A percentile compares a stretch with the other conserved stretches of the same genome.
Evolutionary conservation across 92 coral and sea anemone species (phyloP).

Genomic region (Zoanthus solanderi): DNA sequence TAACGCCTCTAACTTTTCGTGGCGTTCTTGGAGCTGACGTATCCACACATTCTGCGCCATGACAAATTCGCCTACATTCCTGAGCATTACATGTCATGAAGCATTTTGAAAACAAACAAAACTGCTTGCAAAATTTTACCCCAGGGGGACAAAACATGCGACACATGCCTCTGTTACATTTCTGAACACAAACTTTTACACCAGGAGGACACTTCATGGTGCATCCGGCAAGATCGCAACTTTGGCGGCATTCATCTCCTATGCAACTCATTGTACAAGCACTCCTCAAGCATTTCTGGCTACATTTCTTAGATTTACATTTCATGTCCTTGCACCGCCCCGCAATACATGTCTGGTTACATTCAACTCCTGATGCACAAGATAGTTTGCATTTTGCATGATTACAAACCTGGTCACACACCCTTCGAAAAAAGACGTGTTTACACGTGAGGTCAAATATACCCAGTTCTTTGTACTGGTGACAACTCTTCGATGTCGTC

Average conservation of each 20-base stretch:
- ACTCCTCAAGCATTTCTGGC: conserved; percentile 27
- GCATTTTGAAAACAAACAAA: conserved; percentile 33
- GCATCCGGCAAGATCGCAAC: conserved; percentile 37
- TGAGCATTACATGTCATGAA: conserved; percentile 32
- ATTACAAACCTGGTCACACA: conserved; percentile 41
- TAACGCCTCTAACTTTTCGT: not conserved
- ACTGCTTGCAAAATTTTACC: conserved; percentile 25
- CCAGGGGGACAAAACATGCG: conserved; percentile 20
- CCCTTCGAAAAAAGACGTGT: not conserved
- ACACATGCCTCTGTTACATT: conserved; percentile 42
- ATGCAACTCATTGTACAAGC: conserved; percentile 29
- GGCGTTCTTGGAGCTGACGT: not conserved
- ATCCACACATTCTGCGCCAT: conserved; percentile 30
- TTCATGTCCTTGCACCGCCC: conserved; percentile 36
- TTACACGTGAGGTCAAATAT: conserved; percentile 26
- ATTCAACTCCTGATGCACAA: conserved; percentile 7
- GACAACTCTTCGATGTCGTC: conserved; percentile 28
- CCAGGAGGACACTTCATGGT: conserved; percentile 32
- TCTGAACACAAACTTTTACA: conserved; percentile 32
- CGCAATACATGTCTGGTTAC: conserved; percentile 38
- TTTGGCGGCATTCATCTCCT: conserved; percentile 38
- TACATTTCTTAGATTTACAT: conserved; percentile 36
- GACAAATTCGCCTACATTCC: conserved; percentile 24
- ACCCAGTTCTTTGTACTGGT: conserved; percentile 44
- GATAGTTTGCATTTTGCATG: conserved; percentile 39